Conservation (phyloP, 2,797 vertebrate genomes). For the Melanotaenia parkinsoni region DNA sequence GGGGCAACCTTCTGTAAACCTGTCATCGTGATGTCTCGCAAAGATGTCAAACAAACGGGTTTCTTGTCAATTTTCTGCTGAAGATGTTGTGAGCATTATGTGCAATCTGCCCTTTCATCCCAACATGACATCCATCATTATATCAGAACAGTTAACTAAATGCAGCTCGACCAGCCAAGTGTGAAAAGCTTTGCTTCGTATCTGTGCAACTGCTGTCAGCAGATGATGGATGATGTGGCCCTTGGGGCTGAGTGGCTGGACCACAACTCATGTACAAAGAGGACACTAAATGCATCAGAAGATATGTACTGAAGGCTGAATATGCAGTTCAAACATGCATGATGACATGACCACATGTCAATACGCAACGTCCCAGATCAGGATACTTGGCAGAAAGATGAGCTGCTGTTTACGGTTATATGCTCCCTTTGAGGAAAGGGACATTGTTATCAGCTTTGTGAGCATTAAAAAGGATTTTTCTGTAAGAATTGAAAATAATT, state of each 20-base stretch:
- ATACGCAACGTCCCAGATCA: neutral
- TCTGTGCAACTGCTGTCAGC: conserved; percentile 36
- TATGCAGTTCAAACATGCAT: neutral
- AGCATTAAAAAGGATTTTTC: neutral
- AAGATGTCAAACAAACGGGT: neutral
- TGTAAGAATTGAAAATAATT: conserved; percentile 7
- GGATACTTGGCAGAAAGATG: neutral
- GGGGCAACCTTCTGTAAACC: neutral
- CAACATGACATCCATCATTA: conserved; percentile 38
- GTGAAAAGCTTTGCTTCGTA: conserved; percentile 34
- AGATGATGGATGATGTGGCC: conserved; percentile 57
- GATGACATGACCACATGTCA: neutral
- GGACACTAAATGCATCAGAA: neutral
- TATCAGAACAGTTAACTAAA: conserved; percentile 39
- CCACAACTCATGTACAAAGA: conserved; percentile 23
- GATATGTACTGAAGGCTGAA: neutral
- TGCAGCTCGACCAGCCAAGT: conserved; percentile 40
- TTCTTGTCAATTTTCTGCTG: conserved; percentile 9
- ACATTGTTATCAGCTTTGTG: neutral
- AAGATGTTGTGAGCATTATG: conserved; percentile 19
- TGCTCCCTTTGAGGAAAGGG: neutral
- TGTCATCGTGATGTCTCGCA: neutral
- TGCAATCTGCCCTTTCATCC: conserved; percentile 25
- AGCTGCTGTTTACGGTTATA: neutral
- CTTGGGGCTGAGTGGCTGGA: conserved; percentile 28